Conservation (phyloP, 1,140 invertebrate species). For the Leptoteleia sp. region DNA sequence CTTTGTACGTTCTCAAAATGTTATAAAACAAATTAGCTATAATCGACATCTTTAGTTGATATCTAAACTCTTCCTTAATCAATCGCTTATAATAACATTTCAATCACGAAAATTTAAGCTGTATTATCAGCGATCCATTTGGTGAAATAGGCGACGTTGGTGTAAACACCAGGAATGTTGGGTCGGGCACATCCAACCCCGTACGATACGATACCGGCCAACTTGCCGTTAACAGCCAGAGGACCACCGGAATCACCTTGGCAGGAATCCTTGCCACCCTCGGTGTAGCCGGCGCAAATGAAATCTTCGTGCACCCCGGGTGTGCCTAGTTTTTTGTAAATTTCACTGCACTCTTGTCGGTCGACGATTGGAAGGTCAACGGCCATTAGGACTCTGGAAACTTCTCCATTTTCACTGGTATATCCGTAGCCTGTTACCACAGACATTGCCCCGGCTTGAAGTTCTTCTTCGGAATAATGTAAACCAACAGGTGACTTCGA, state of each 20-base stretch:
- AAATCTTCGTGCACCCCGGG: background rate
- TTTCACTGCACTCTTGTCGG: constrained; percentile 17
- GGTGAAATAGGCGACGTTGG: background rate
- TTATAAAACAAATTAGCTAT: too few relatives aligned
- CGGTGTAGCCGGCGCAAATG: constrained; percentile 21
- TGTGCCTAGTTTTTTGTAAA: constrained; percentile 3
- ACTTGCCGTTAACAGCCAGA: constrained; percentile 68
- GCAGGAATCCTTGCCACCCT: constrained; percentile 47
- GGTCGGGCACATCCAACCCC: constrained; percentile 82
- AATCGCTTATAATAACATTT: too few relatives aligned
- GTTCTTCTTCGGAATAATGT: constrained; percentile 11
- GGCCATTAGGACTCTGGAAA: constrained; percentile 1
- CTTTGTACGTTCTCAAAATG: too few relatives aligned
- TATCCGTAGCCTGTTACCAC: constrained; percentile 31
- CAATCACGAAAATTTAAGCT: too few relatives aligned
- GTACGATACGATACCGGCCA: constrained; percentile 84
- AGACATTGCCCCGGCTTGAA: constrained; percentile 23
- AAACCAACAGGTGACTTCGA: constrained; percentile 16
- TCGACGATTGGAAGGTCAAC: constrained; percentile 40
- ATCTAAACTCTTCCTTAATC: too few relatives aligned
- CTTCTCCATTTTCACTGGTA: background rate
- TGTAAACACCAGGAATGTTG: constrained; percentile 77
- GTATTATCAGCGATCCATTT: background rate
- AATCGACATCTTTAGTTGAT: too few relatives aligned
- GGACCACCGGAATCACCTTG: constrained; percentile 75